Percentiles rank a stretch among this genome's conserved stretches.
Evolutionary conservation across 2,113 vertebrate species (phyloP).

Genomic region (Chascanopsetta lugubris): DNA sequence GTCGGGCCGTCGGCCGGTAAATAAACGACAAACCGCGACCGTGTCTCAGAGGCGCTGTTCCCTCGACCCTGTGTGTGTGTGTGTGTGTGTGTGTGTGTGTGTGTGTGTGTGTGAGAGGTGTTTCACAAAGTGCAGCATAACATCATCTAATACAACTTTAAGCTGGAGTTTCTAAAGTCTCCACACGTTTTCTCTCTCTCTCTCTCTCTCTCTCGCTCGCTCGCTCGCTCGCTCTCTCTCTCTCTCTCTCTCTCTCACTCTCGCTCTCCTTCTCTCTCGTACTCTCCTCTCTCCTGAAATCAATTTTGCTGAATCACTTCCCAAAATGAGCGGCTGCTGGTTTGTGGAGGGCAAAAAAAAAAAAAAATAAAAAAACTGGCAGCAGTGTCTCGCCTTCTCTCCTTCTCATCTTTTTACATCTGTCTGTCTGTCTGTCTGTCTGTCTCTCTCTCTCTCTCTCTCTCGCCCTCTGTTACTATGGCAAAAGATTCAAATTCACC

Average conservation of each 20-base stretch:
- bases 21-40: constrained; percentile 41
- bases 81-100: constrained; percentile 12
- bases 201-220: constrained; percentile 9
- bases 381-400: constrained; percentile 36
- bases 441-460: not conserved
- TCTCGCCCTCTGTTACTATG: constrained; percentile 44
- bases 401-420: constrained; percentile 18
- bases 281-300: constrained; percentile 55
- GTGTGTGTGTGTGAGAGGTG: constrained; percentile 46
- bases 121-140: constrained; percentile 55
- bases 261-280: constrained; percentile 11
- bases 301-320: constrained; percentile 79
- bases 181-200: constrained; percentile 45
- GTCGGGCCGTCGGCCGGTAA: constrained; percentile 30
- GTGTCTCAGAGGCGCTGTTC: constrained; percentile 23
- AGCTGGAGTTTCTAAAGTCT: constrained; percentile 62
- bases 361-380: constrained; percentile 33
- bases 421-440: constrained; percentile 2
- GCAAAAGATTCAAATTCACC: constrained; percentile 39
- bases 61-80: constrained; percentile 23
- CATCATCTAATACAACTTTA: constrained; percentile 61
- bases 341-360: constrained; percentile 38
- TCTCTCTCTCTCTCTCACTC: constrained; percentile 27
- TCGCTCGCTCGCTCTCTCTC: constrained; percentile 13
- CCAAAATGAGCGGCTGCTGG: constrained; percentile 71